Conservation (phyloP, 2,888 invertebrate species). For the Ctenicera cuprea region DNA sequence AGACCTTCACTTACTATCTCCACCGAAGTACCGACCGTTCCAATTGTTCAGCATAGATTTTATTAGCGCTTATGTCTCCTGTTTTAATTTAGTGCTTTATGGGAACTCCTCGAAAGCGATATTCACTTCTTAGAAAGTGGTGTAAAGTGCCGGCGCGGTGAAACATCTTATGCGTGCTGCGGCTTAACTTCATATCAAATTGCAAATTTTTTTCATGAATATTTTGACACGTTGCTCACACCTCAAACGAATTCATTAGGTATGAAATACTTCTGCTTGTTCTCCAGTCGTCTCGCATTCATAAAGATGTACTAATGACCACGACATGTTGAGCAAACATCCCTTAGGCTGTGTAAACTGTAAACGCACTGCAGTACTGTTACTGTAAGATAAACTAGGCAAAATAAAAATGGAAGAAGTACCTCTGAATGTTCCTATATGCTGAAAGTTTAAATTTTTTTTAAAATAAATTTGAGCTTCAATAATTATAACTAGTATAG, state of each 20-base stretch:
- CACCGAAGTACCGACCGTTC: constrained; percentile 49
- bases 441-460: too few species aligned
- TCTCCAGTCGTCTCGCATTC: background rate
- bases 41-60: constrained; percentile 53
- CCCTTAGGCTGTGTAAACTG: constrained; percentile 22
- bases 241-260: constrained; percentile 33
- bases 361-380: constrained; percentile 8
- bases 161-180: constrained; percentile 3
- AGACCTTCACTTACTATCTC: constrained; percentile 56
- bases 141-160: background rate
- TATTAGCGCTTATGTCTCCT: constrained; percentile 15
- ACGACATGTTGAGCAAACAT: constrained; percentile 10
- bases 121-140: constrained; percentile 2
- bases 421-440: too few species aligned
- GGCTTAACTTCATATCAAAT: constrained; percentile 13
- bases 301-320: constrained; percentile 30
- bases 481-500: too few species aligned
- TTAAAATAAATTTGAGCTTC: too few species aligned
- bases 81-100: constrained; percentile 19
- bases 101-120: background rate
- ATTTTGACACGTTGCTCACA: constrained; percentile 37
- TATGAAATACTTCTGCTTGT: constrained; percentile 23
- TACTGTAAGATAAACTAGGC: background rate
- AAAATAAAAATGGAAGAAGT: too few species aligned
- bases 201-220: constrained; percentile 33